Percentiles rank a stretch among this genome's conserved stretches.
These are phyloP conservation scores for Gisinianus flammeolus DNA, from an alignment of 2,888 invertebrate genomes.

Conservation along the genomic window DNA sequence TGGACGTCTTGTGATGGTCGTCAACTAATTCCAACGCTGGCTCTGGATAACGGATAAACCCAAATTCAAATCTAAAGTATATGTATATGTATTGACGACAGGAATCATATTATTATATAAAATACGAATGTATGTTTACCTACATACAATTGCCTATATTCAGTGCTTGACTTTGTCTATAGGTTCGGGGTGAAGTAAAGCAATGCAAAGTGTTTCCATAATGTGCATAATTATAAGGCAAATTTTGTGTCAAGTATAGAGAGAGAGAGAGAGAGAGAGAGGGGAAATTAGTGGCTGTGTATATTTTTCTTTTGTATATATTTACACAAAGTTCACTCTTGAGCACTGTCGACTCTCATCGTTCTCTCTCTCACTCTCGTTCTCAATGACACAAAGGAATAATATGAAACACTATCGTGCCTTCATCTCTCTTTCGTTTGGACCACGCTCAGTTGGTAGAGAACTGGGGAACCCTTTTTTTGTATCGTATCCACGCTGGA, in stretches of 20 bases:
- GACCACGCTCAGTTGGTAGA: background rate
- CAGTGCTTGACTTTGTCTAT: background rate
- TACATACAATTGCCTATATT: background rate
- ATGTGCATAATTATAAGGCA: background rate
- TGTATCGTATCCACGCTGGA: background rate
- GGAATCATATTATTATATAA: background rate
- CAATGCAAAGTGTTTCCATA: background rate
- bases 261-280: no score
- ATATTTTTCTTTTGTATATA: no score
- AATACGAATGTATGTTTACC: background rate
- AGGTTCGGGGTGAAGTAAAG: background rate
- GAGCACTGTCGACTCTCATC: no score
- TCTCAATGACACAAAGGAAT: slow-evolving; percentile 3
- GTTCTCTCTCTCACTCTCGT: background rate
- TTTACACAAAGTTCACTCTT: no score
- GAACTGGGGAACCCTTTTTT: background rate
- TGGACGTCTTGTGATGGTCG: no score
- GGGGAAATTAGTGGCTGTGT: no score
- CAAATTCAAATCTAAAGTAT: no score
- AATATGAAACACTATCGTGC: no score
- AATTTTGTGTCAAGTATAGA: slow-evolving; percentile 1
- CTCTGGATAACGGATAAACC: no score
- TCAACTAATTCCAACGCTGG: no score
- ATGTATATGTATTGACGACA: no score
- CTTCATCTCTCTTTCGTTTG: background rate